Base-by-base conservation (phyloP, 37 sponge, comb jelly and placozoan species). In the Mnemiopsis leidyi region DNA sequence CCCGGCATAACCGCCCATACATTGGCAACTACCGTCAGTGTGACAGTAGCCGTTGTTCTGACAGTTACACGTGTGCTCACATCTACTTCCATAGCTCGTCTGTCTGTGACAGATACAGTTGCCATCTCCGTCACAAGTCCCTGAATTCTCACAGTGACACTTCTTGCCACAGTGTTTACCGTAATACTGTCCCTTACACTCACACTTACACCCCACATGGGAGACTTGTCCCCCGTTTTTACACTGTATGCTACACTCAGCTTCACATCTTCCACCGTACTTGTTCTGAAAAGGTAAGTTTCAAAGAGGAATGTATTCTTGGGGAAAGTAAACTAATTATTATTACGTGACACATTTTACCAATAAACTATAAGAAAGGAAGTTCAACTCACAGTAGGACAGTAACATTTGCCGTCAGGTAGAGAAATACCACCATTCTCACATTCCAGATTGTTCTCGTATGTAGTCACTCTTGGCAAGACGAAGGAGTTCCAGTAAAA, bases 41-140 rank as follows among this genome's bases (percentile, higher is more conserved):
- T 71, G 75, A 18, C 75, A 71, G 75, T 71, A 71, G 20, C 75
- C 75, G 75, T 71, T 71, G 26, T 71, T 71, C 61, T 48, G 61
- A 28, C 75, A 71, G 21, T 71, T 18, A 18, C 75, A 71, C 75
- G 3, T 2, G 30, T 71, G 5, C 75, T 71, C 30, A 71, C 75
- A 71, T 28, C 20, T 2, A 7, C 3, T 71, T 18, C 75, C 75
- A 13, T 24, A 71, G 23, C 30, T 29, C 20, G 5, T 71, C 75
- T 71, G 75, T 71, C 75, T n/a, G 75, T 71, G 26, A 71, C 75
- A 71, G 75, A 71, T 71, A 24, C 75, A 71, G 30, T 29, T 29
- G 30, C 75, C 75, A 29, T n/a, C 21, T 5, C 3, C 75, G 75
- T 71, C 75, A 71, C 75, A 71, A 3, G 2, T 71, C 75, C 75